These are phyloP conservation scores for Agrochola litura DNA, from an alignment of 2,888 invertebrate genomes.

Conservation along the genomic window DNA sequence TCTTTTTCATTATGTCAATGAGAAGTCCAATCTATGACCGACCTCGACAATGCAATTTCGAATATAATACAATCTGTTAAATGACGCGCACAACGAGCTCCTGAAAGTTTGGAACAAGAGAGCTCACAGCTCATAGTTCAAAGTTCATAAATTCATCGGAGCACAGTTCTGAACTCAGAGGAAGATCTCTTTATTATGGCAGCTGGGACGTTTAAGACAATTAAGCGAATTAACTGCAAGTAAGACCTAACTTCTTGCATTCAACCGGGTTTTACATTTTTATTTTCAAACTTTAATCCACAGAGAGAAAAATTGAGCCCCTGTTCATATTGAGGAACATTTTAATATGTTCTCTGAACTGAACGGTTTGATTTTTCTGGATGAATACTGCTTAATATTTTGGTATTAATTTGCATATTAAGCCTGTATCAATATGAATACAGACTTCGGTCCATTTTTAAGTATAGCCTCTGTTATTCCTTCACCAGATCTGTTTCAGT, in stretches of 20 bases:
- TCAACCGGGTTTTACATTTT: neutral
- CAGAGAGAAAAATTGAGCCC: neutral
- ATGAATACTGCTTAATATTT: slow-evolving; percentile 1
- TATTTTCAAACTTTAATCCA: neutral
- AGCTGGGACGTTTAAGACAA: slow-evolving; percentile 34
- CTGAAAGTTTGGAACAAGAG: slow-evolving; percentile 21
- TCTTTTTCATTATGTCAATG: neutral
- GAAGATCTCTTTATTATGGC: slow-evolving; percentile 30
- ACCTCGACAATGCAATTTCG: neutral
- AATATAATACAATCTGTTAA: slow-evolving; percentile 21
- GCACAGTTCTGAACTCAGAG: slow-evolving; percentile 14
- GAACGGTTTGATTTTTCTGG: slow-evolving; percentile 2
- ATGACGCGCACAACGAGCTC: slow-evolving; percentile 10
- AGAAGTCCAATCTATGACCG: neutral
- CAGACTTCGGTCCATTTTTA: neutral
- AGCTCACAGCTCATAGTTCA: slow-evolving; percentile 1
- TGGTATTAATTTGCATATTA: slow-evolving; percentile 14
- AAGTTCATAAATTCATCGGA: slow-evolving; percentile 39
- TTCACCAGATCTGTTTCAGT: neutral
- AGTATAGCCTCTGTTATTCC: neutral
- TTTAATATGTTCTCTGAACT: neutral
- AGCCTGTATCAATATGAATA: neutral
- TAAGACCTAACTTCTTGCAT: slow-evolving; percentile 6
- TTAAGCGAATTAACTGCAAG: slow-evolving; percentile 43
- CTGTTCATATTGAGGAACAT: neutral